These are phyloP conservation scores for Mythimna loreyi DNA, from an alignment of 2,888 invertebrate species.

Conservation along the genomic window DNA sequence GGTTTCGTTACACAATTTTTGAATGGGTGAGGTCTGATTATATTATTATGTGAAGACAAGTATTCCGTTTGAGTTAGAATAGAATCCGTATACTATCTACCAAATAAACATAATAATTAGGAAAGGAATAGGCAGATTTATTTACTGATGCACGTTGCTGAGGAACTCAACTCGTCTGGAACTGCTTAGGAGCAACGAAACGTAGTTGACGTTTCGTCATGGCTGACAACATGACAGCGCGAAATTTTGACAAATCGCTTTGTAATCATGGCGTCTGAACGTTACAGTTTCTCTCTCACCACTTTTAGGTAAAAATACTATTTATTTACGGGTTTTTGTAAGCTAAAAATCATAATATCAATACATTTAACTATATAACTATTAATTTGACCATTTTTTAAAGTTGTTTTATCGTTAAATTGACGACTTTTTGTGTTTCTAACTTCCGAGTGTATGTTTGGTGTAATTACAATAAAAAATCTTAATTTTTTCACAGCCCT, in stretches of 20 bases:
- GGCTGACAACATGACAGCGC: conserved; percentile 72
- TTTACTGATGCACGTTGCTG: too few species aligned
- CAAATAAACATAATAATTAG: too few species aligned
- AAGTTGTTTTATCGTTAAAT: conserved; percentile 21
- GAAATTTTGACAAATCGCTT: conserved; percentile 85
- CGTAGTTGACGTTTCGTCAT: conserved; percentile 51
- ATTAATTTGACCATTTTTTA: not conserved
- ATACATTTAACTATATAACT: not conserved
- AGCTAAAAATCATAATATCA: conserved; percentile 11
- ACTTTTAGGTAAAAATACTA: conserved; percentile 90
- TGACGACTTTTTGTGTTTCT: conserved; percentile 19
- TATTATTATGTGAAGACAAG: too few species aligned
- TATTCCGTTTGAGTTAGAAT: too few species aligned
- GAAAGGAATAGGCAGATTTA: too few species aligned
- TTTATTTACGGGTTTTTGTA: conserved; percentile 68
- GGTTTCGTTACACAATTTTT: too few species aligned
- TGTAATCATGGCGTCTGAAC: conserved; percentile 97
- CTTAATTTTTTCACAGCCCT: conserved; percentile 93
- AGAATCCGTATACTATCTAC: too few species aligned
- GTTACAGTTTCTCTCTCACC: conserved; percentile 98
- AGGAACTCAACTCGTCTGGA: not conserved
- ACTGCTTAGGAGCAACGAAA: conserved; percentile 28
- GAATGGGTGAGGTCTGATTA: too few species aligned
- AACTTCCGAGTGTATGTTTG: conserved; percentile 46
- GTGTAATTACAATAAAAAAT: conserved; percentile 52